Conservation (phyloP, 64 coral and sea anemone species). For the Orbicella faveolata region DNA sequence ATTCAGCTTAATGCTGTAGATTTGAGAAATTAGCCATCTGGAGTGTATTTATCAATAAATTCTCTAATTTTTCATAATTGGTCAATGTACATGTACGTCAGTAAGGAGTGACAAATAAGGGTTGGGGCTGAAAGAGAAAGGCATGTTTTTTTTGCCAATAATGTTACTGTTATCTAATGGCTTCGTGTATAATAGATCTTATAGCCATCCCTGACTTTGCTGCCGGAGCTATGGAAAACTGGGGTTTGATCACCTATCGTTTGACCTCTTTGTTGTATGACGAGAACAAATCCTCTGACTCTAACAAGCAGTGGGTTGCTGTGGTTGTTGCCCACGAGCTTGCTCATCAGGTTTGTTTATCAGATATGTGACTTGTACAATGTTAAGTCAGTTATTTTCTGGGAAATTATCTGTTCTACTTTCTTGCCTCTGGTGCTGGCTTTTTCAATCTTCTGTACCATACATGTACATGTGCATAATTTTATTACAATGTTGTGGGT, state of each 20-base stretch:
- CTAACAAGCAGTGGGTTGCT: constrained; percentile 89
- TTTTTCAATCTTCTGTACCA: neutral
- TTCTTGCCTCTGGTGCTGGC: constrained; percentile 13
- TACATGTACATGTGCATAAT: neutral
- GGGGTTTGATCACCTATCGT: constrained; percentile 94
- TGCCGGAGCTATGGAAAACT: constrained; percentile 96
- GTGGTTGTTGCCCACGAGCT: constrained; percentile 86
- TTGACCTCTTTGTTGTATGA: constrained; percentile 86
- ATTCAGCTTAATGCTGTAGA: too few species aligned
- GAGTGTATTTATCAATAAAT: too few species aligned
- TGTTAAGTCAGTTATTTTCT: too few species aligned
- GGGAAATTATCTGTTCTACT: neutral
- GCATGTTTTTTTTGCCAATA: neutral
- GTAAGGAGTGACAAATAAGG: too few species aligned
- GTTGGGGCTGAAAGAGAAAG: too few species aligned
- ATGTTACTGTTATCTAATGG: neutral
- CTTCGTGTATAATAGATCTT: constrained; percentile 64
- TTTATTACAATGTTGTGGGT: neutral
- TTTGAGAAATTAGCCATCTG: too few species aligned
- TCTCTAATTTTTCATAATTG: too few species aligned
- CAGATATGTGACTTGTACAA: neutral
- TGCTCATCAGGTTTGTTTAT: constrained; percentile 89
- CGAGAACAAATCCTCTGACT: constrained; percentile 62
- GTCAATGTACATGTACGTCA: too few species aligned
- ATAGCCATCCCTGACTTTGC: constrained; percentile 95